Conservation (phyloP, 2,797 vertebrate genomes). For the Anableps anableps region DNA sequence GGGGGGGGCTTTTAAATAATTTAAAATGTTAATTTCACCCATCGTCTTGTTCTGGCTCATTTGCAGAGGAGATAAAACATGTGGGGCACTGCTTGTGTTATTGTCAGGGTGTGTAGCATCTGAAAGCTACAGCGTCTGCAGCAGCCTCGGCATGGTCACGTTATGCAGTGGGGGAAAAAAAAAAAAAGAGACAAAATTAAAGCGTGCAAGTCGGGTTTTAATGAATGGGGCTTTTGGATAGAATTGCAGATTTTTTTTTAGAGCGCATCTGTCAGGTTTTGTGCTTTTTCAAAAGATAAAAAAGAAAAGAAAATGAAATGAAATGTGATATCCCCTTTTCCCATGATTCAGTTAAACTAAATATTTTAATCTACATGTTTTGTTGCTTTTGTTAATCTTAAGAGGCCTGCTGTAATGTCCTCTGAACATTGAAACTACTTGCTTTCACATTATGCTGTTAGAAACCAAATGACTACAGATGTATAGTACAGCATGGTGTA, state of each 20-base stretch:
- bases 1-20: neutral
- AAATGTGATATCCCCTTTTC: neutral
- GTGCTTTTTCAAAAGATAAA: neutral
- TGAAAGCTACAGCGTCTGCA: slow-evolving; percentile 8
- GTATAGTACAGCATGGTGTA: neutral
- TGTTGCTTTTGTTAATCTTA: neutral
- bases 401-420: neutral
- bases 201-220: slow-evolving; percentile 16
- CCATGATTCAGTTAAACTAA: neutral
- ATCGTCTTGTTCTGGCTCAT: slow-evolving; percentile 12
- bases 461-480: neutral
- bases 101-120: slow-evolving; percentile 17
- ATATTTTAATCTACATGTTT: neutral
- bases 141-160: slow-evolving; percentile 9
- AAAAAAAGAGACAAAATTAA: neutral
- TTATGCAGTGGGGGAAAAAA: neutral
- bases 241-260: slow-evolving; percentile 5
- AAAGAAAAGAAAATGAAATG: too few relatives aligned
- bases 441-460: neutral
- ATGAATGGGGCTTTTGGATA: slow-evolving; percentile 7
- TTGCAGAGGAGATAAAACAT: neutral
- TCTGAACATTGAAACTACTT: neutral
- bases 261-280: neutral
- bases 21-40: slow-evolving; percentile 15
- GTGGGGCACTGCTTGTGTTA: slow-evolving; percentile 11